phyloP scores from a whole-genome alignment of 2,888 invertebrate species.

The Oscheius onirici region DNA sequence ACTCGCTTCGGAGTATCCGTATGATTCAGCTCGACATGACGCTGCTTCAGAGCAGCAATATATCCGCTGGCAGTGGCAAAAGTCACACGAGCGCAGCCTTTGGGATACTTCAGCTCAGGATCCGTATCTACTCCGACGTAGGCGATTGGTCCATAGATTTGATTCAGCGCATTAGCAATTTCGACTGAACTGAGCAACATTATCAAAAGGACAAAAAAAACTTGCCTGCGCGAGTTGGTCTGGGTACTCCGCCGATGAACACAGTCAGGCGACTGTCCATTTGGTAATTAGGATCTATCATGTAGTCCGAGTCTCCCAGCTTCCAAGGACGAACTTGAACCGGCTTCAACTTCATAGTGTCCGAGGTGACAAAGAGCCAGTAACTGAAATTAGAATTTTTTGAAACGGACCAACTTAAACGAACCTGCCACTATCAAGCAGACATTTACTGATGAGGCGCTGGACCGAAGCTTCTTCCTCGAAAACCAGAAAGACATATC shows the following conservation, averaged over 20 bases:
- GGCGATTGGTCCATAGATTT: conserved; percentile 96
- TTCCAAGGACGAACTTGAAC: conserved; percentile 74
- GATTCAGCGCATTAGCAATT: conserved; percentile 98
- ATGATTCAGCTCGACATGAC: conserved; percentile 97
- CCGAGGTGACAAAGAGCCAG: conserved; percentile 96
- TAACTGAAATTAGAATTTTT: conserved; percentile 73
- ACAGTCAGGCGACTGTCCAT: conserved; percentile 97
- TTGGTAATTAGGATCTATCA: conserved; percentile 88
- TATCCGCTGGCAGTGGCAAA: conserved; percentile 99
- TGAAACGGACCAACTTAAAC: neutral
- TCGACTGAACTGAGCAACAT: conserved; percentile 79
- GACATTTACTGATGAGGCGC: conserved; percentile 94
- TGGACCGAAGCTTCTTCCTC: conserved; percentile 97
- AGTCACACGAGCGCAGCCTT: conserved; percentile 89
- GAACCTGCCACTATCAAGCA: conserved; percentile 82
- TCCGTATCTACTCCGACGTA: conserved; percentile 99
- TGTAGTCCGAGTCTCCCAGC: conserved; percentile 65
- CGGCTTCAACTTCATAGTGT: conserved; percentile 98
- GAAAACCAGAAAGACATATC: conserved; percentile 77
- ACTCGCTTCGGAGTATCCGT: conserved; percentile 71
- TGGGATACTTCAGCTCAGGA: conserved; percentile 85
- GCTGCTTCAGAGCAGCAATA: conserved; percentile 96
- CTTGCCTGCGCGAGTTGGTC: conserved; percentile 86
- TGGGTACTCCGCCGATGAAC: conserved; percentile 98
- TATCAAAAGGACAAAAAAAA: neutral